Base-by-base conservation (phyloP, 1,140 invertebrate genomes). In the Nephila pilipes region DNA sequence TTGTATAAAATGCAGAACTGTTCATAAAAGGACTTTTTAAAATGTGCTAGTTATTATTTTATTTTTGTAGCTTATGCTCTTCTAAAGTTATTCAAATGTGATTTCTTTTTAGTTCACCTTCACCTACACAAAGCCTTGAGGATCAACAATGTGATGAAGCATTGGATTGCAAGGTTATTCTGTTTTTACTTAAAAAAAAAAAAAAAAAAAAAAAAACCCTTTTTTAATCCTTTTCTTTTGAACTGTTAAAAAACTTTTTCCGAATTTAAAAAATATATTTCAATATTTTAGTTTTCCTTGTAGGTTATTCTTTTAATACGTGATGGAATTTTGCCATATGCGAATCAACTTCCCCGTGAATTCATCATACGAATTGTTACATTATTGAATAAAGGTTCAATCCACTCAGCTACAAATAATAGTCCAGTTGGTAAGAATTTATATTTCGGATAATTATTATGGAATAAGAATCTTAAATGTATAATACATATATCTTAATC, bases 371-470 rank as follows among this genome's bases (percentile, higher is more conserved):
- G 97, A 95, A 97, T 99, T 79, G 98, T 99, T 91, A 97, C 98
- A 94, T 96, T 99, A 63, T 96, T 99, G 32, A 99, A 99, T 95
- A 97, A 97, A 95, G 99, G 98, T 0, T 99, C 99, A 20, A 98
- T 99, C 95, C 98, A 99, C 96, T 97, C 97, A n/a, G 97, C 97
- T 0, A 97, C 97, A 3, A 90, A 85, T 46, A 89, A 88, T 54
- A 88, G 83, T 60, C 93, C 93, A 36, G 90, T 94, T 38, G 85
- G 87, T 88, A 93, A 89, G 85, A 14, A 20, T 25, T 75, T 54
- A n/a, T 90, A 54, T 22, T 29, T 58, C 6, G 6, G 12, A n/a
- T n/a, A 10, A 46, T 46, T 46, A 6, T 46, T 46, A 4, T 46
- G 46, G 46, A 46, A 46, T 46, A 46, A 10, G 12, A 46, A 46